A percentile compares a stretch with the other conserved stretches of the same genome.
These are phyloP conservation scores for Huso huso DNA, from an alignment of 2,797 vertebrate genomes.

Conservation along the genomic window DNA sequence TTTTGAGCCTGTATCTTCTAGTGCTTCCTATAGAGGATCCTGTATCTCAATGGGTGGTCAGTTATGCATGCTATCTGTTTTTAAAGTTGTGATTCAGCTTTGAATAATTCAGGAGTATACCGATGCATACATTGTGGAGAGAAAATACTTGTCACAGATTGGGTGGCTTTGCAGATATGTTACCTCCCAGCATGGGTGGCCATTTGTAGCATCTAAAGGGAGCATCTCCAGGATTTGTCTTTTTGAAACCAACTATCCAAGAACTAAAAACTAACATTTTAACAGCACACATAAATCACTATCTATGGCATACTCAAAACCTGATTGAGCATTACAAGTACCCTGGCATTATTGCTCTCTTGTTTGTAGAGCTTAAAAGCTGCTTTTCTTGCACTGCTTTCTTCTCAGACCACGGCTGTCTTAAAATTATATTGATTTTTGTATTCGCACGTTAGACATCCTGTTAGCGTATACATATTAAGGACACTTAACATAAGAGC, in stretches of 20 bases:
- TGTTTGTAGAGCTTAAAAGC: constrained; percentile 7
- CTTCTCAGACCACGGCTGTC: constrained; percentile 19
- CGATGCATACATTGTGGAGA: neutral
- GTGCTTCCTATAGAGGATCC: neutral
- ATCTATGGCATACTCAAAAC: no score
- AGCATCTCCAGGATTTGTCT: neutral
- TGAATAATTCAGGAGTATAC: neutral
- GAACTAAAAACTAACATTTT: no score
- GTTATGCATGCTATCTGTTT: neutral
- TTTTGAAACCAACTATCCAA: no score
- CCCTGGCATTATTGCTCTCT: constrained; percentile 6
- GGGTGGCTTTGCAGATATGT: neutral
- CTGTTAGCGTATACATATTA: constrained; percentile 24
- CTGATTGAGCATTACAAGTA: no score
- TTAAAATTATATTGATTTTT: constrained; percentile 24
- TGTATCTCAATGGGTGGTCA: neutral
- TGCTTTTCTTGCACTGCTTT: constrained; percentile 20
- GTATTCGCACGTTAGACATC: constrained; percentile 10
- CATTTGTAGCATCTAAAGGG: neutral
- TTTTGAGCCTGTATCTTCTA: neutral
- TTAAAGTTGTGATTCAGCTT: neutral
- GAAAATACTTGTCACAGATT: neutral
- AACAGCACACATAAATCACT: no score
- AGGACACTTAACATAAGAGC: constrained; percentile 6
- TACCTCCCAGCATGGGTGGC: neutral